Percentiles rank a stretch among this genome's conserved stretches.
Conservation (phyloP, 2,797 vertebrate species). For the Peromyscus nudipes region DNA sequence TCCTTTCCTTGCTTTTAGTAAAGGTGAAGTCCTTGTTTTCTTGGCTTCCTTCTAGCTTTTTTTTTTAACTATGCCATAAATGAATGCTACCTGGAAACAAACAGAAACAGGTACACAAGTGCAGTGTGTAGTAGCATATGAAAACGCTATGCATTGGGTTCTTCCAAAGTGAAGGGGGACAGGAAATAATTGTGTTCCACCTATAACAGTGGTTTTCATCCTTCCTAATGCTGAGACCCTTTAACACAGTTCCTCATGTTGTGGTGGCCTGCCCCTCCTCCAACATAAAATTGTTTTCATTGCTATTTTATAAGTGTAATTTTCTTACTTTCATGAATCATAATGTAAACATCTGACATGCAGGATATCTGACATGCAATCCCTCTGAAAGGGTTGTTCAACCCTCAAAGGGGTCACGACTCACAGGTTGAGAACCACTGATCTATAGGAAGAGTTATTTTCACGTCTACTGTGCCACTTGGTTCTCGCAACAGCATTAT, state of each 20-base stretch:
- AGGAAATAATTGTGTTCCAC: not conserved
- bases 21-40: not conserved
- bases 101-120: not conserved
- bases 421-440: not conserved
- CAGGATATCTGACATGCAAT: not conserved
- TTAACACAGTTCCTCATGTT: not conserved
- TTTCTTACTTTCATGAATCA: not conserved
- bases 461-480: not conserved
- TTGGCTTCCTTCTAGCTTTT: not conserved
- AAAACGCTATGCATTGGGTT: not conserved
- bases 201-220: not conserved
- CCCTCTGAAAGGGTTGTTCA: not conserved
- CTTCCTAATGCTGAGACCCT: not conserved
- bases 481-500: not conserved
- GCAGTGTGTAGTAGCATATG: not conserved
- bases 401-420: not conserved
- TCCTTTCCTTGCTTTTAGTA: not conserved
- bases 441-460: not conserved
- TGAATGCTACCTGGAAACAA: not conserved
- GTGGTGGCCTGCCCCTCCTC: no score
- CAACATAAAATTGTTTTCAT: no score
- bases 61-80: not conserved
- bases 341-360: not conserved
- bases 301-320: not conserved
- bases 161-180: not conserved